These are phyloP conservation scores for Chelidonichthys spinosus DNA, from an alignment of 2,797 vertebrate species.

Conservation along the genomic window DNA sequence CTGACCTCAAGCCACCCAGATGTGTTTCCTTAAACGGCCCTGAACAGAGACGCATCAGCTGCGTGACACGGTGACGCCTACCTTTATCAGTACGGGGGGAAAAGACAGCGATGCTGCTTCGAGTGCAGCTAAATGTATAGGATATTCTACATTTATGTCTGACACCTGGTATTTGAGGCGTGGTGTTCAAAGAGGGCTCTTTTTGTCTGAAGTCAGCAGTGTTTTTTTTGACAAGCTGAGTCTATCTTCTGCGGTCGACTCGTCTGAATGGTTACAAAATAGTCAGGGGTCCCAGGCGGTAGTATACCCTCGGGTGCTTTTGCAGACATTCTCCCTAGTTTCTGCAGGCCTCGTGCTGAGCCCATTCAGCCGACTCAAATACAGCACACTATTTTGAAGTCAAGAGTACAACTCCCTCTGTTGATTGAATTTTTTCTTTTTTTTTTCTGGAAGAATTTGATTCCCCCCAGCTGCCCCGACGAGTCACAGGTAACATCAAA, in stretches of 20 bases:
- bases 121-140: not conserved
- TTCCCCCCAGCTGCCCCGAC: not conserved
- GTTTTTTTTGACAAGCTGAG: slow-evolving; percentile 45
- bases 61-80: not conserved
- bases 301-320: slow-evolving; percentile 49
- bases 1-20: slow-evolving; percentile 26
- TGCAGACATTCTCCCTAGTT: slow-evolving; percentile 45
- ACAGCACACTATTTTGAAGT: slow-evolving; percentile 40
- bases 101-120: not conserved
- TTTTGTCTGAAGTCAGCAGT: slow-evolving; percentile 25
- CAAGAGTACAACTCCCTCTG: slow-evolving; percentile 13
- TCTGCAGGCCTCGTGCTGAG: slow-evolving; percentile 46
- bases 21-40: slow-evolving; percentile 7
- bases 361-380: slow-evolving; percentile 55
- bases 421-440: slow-evolving; percentile 7
- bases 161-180: slow-evolving; percentile 15
- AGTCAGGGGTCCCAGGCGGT: slow-evolving; percentile 37
- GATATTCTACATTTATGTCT: slow-evolving; percentile 13
- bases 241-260: slow-evolving; percentile 40
- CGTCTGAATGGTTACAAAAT: slow-evolving; percentile 53
- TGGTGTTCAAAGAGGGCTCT: slow-evolving; percentile 22
- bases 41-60: slow-evolving; percentile 26
- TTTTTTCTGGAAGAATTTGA: slow-evolving; percentile 14
- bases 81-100: slow-evolving; percentile 1
- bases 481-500: slow-evolving; percentile 29